Evolutionary conservation across 2,888 invertebrate species (phyloP).

Genomic region (Hypomecis punctinalis): DNA sequence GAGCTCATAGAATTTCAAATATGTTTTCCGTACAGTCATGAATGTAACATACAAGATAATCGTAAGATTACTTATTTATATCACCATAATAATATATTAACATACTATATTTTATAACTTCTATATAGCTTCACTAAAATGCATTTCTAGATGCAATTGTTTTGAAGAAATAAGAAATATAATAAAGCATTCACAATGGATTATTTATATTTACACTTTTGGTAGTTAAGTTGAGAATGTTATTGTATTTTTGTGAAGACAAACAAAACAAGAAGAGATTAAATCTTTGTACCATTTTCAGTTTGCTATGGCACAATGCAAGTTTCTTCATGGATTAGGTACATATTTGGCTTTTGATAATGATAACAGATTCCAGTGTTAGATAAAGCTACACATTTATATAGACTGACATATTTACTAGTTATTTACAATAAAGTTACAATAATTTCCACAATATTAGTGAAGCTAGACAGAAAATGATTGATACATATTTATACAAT

Average conservation of each 20-base stretch:
- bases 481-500: constrained; percentile 15
- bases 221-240: constrained; percentile 1
- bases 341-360: constrained; percentile 15
- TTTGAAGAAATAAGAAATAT: neutral
- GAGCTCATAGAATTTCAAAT: constrained; percentile 11
- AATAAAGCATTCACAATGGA: neutral
- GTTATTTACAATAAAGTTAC: constrained; percentile 7
- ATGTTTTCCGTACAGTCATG: constrained; percentile 17
- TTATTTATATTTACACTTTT: constrained; percentile 2
- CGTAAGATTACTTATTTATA: constrained; percentile 26
- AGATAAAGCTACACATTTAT: neutral
- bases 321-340: constrained; percentile 5
- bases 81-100: constrained; percentile 26
- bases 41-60: constrained; percentile 8
- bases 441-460: constrained; percentile 7
- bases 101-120: constrained; percentile 26
- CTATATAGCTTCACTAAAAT: constrained; percentile 47
- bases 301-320: constrained; percentile 32
- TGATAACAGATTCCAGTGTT: neutral
- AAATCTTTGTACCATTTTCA: constrained; percentile 29
- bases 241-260: constrained; percentile 2
- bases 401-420: neutral
- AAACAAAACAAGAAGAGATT: constrained; percentile 24
- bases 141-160: constrained; percentile 3
- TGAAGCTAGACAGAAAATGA: constrained; percentile 27